Evolutionary conservation across 2,797 vertebrate species (phyloP).

Genomic region (Sorex maritimensis): DNA sequence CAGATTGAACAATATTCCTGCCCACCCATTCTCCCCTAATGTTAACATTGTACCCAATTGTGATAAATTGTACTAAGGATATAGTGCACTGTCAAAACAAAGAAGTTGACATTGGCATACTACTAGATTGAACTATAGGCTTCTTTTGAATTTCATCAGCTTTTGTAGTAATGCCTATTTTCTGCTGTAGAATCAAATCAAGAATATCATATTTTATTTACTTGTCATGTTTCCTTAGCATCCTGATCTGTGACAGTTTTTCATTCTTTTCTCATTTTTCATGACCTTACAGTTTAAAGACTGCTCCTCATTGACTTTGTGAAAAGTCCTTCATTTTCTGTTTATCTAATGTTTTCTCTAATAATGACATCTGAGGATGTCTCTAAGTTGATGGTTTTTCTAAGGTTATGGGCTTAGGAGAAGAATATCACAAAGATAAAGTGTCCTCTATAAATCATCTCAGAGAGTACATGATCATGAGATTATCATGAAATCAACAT

Average conservation of each 20-base stretch:
- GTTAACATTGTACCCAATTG: conserved; percentile 67
- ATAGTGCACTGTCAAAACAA: conserved; percentile 52
- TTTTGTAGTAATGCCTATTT: conserved; percentile 55
- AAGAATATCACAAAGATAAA: neutral
- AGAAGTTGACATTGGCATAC: conserved; percentile 37
- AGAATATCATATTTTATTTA: conserved; percentile 10
- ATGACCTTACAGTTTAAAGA: conserved; percentile 62
- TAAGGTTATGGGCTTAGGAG: neutral
- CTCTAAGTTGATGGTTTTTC: too few relatives aligned
- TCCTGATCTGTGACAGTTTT: conserved; percentile 33
- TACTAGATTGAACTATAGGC: conserved; percentile 15
- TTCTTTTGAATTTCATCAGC: conserved; percentile 42
- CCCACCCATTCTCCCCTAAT: conserved; percentile 58
- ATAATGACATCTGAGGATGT: neutral
- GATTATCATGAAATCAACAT: neutral
- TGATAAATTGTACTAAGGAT: neutral
- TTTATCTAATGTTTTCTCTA: conserved; percentile 46
- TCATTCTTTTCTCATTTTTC: conserved; percentile 40
- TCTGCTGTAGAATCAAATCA: conserved; percentile 58
- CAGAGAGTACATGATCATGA: neutral
- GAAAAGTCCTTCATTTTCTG: neutral
- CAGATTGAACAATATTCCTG: conserved; percentile 58
- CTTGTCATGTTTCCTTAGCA: neutral
- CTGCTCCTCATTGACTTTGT: neutral
- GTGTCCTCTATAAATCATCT: neutral